These are phyloP conservation scores for Nycticorax nycticorax DNA, from an alignment of 2,113 vertebrate species.

Conservation along the genomic window DNA sequence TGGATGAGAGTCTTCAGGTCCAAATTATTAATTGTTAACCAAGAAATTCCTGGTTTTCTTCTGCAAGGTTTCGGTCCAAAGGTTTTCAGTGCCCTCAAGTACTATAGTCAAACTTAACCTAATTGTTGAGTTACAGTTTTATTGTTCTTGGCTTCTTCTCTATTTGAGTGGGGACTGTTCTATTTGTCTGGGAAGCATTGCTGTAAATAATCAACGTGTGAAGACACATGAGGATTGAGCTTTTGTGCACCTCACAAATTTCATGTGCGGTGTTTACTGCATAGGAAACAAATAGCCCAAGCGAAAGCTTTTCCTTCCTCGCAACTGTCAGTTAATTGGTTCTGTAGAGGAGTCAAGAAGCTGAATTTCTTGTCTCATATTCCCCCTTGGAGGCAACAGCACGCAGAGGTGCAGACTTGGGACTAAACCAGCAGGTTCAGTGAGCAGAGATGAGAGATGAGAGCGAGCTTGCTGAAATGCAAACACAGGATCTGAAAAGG, in stretches of 20 bases:
- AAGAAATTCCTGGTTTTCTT: constrained; percentile 11
- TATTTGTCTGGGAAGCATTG: constrained; percentile 11
- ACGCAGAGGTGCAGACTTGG: background rate
- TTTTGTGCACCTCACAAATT: background rate
- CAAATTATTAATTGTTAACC: constrained; percentile 52
- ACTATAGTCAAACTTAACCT: constrained; percentile 39
- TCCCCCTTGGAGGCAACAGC: background rate
- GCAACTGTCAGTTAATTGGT: background rate
- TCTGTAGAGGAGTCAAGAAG: background rate
- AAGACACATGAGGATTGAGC: background rate
- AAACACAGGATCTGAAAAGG: background rate
- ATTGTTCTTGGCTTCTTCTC: constrained; percentile 18
- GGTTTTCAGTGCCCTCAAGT: constrained; percentile 35
- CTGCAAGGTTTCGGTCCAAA: constrained; percentile 41
- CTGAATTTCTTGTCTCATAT: background rate
- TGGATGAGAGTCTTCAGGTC: background rate
- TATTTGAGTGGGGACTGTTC: background rate
- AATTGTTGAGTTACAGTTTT: background rate
- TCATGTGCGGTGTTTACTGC: background rate
- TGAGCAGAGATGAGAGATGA: background rate
- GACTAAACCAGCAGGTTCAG: background rate
- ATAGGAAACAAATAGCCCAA: background rate
- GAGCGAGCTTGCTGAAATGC: background rate
- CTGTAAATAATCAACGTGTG: constrained; percentile 29
- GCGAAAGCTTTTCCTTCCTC: background rate